Percentiles rank a stretch among this genome's conserved stretches.
phyloP scores from a whole-genome alignment of 2,797 vertebrate genomes.

The Forpus xanthops region DNA sequence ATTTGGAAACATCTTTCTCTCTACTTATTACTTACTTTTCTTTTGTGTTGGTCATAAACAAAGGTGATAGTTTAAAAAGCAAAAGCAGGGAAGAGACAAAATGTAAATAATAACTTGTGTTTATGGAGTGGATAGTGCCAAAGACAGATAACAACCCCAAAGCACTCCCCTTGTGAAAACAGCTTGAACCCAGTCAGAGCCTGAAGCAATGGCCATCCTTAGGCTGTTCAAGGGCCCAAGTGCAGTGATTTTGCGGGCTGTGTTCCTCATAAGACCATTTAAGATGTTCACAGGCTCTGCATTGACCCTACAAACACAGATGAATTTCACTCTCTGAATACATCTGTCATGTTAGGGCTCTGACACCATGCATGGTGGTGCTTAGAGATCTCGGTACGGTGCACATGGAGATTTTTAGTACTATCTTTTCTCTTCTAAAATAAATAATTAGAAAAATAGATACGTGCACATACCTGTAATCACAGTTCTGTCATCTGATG shows the following conservation, averaged over 20 bases:
- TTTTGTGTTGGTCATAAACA: not conserved
- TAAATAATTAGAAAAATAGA: not conserved
- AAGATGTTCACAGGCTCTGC: not conserved
- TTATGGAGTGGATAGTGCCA: not conserved
- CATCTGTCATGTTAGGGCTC: conserved; percentile 13
- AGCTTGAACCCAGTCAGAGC: not conserved
- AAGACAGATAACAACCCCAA: not conserved
- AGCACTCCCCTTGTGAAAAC: not conserved
- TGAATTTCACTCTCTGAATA: conserved; percentile 23
- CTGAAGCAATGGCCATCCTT: rapidly evolving
- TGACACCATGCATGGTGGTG: not conserved
- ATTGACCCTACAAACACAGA: not conserved
- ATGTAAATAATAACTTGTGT: not conserved
- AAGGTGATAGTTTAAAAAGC: not conserved
- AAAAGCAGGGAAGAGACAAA: not conserved
- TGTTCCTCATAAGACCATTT: not conserved
- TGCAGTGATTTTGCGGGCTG: rapidly evolving
- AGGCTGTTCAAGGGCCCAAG: not conserved
- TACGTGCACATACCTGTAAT: not conserved
- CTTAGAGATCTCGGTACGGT: not conserved
- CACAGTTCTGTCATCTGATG: not conserved
- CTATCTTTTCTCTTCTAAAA: not conserved
- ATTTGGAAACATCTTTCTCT: not conserved
- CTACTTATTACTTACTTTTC: not conserved
- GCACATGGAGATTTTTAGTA: not conserved